Base-by-base conservation (phyloP, 1,140 invertebrate species). In the Pseudomyrmex gracilis region DNA sequence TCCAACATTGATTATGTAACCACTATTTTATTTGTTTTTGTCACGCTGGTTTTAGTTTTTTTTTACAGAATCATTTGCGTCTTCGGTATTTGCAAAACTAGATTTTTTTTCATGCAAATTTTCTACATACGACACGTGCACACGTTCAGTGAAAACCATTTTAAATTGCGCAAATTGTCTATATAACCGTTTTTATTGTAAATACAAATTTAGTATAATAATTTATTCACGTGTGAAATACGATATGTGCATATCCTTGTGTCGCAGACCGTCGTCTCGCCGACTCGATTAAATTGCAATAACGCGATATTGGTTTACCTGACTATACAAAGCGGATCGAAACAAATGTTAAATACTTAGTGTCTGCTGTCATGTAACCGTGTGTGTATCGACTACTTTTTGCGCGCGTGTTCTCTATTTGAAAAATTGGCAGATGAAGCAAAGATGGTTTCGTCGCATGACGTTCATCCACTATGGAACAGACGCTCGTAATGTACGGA, bases 341-440 rank as follows among this genome's bases (percentile, higher is more conserved):
- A 58, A 22, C 10, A 24, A 83, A 55, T 74, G 82, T 86, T 83
- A 86, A 86, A 70, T 76, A 86, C 82, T 87, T 83, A 63, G n/a
- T 24, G 24, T 10, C 10, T 7, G 1, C 10, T 22, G 45, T 5
- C n/a, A 70, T 43, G 24, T 17, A 49, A 45, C 0, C 34, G 20
- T 8, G 24, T 15, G 13, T 2, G 12, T 49, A 68, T 51, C 13
- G 55, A 74, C 57, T n/a, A 34, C 15, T 55, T 49, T 43, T 34
- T 34, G 34, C 34, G 47, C n/a, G 9, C 13, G 8, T 49, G 13
- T 70, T 57, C 24, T 68, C 12, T 12, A 7, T 60, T 68, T 47
- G 24, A 70, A 57, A 58, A 68, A 24, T 78, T 12, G 1, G 1
- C 15, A 47, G 10, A 45, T 57, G 17, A 13, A 78, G 20, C 20